Evolutionary conservation across 2,888 invertebrate genomes (phyloP).

Genomic region (Omphaloscelis lunosa): DNA sequence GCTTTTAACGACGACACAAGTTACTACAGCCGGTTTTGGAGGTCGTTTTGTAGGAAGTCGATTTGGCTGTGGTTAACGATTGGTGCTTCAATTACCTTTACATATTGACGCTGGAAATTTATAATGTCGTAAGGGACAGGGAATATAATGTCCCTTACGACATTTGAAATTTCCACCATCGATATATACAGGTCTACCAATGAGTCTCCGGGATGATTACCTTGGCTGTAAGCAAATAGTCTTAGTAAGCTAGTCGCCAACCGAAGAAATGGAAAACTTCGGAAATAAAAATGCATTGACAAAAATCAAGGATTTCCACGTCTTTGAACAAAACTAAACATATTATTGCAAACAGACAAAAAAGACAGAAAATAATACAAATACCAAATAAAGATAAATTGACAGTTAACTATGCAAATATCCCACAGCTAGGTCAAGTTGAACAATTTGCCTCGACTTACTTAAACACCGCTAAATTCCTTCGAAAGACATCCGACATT

Average conservation of each 20-base stretch:
- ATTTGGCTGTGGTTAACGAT: not conserved
- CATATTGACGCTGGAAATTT: no score
- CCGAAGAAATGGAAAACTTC: not conserved
- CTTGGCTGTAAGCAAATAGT: not conserved
- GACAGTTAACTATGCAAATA: slow-evolving; percentile 37
- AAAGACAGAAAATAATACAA: no score
- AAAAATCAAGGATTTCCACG: not conserved
- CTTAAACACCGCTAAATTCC: slow-evolving; percentile 23
- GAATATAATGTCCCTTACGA: no score
- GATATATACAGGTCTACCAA: no score
- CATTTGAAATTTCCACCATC: no score
- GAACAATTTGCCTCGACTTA: slow-evolving; percentile 42
- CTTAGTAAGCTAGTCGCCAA: not conserved
- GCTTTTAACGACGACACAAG: not conserved
- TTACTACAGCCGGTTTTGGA: slow-evolving; percentile 19
- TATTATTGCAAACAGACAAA: slow-evolving; percentile 6
- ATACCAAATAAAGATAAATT: slow-evolving; percentile 22
- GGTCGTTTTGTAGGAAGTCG: slow-evolving; percentile 10
- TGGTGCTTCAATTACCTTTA: not conserved
- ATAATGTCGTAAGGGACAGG: no score
- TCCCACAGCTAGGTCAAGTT: slow-evolving; percentile 50
- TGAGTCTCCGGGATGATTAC: no score
- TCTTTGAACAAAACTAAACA: not conserved
- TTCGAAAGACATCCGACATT: slow-evolving; percentile 26
- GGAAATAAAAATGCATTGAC: not conserved